Evolutionary conservation across 1,140 invertebrate species (phyloP).

Genomic region (Eufriesea mexicana): DNA sequence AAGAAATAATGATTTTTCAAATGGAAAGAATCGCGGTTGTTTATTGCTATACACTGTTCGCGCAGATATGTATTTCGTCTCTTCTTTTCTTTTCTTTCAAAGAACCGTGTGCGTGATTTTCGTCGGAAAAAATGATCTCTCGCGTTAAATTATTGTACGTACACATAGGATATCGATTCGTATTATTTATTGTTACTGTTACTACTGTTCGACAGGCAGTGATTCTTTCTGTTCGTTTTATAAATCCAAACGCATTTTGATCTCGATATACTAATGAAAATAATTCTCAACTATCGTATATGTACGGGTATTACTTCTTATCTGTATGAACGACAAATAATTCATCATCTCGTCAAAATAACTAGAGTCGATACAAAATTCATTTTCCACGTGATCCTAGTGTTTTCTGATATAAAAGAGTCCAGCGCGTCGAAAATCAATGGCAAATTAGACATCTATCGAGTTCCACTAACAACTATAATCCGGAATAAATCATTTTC

Average conservation of each 20-base stretch:
- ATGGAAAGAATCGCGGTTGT: neutral
- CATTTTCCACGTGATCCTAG: no score
- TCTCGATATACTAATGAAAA: neutral
- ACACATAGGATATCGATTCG: neutral
- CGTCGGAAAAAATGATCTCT: neutral
- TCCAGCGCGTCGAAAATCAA: neutral
- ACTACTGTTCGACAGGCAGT: conserved; percentile 39
- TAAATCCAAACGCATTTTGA: neutral
- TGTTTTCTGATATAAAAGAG: neutral
- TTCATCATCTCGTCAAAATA: neutral
- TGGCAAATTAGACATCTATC: neutral
- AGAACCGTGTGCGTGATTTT: conserved; percentile 18
- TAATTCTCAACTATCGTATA: neutral
- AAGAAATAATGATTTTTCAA: neutral
- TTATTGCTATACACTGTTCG: neutral
- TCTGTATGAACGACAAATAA: neutral
- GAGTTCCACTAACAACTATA: neutral
- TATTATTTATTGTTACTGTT: conserved; percentile 23
- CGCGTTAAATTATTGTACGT: conserved; percentile 29
- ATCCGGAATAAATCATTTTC: neutral
- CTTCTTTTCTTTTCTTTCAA: neutral
- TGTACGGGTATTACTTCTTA: no score
- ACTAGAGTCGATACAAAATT: neutral
- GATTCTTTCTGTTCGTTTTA: neutral
- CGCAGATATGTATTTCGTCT: conserved; percentile 9